Conservation (phyloP, 2,797 vertebrate species). For the Myiothlypis coronata region DNA sequence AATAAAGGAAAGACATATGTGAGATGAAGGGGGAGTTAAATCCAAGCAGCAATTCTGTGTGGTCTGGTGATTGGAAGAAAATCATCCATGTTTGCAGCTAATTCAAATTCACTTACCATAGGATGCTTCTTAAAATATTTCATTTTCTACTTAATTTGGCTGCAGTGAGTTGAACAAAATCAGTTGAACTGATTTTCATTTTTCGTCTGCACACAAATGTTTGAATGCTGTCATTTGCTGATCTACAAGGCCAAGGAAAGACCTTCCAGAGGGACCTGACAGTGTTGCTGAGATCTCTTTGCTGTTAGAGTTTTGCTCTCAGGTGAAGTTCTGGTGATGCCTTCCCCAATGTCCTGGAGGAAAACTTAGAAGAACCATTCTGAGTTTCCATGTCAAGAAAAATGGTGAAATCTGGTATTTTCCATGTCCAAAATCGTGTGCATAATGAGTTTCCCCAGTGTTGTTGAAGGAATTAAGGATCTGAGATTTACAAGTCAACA, state of each 20-base stretch:
- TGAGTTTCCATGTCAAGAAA: background rate
- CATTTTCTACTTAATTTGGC: slow-evolving; percentile 57
- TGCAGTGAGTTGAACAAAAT: background rate
- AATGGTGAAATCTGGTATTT: background rate
- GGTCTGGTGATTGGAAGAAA: background rate
- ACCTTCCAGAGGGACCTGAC: background rate
- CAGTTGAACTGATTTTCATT: slow-evolving; percentile 6
- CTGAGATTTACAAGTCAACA: background rate
- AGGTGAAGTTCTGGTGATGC: background rate
- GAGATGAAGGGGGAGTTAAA: slow-evolving; percentile 21
- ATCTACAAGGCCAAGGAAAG: background rate
- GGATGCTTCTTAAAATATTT: slow-evolving; percentile 52
- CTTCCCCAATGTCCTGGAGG: background rate
- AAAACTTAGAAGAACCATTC: background rate
- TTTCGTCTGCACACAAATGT: slow-evolving; percentile 1
- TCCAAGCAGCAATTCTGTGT: background rate
- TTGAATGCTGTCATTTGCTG: background rate
- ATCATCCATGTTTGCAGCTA: slow-evolving; percentile 20
- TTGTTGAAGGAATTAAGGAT: background rate
- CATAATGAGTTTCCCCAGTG: background rate
- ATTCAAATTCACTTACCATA: slow-evolving; percentile 53
- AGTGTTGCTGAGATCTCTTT: background rate
- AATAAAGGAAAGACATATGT: slow-evolving; percentile 33
- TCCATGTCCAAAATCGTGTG: background rate
- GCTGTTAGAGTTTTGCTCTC: background rate